These are phyloP conservation scores for Arizona elegans DNA, from an alignment of 2,113 vertebrate species.

Conservation along the genomic window DNA sequence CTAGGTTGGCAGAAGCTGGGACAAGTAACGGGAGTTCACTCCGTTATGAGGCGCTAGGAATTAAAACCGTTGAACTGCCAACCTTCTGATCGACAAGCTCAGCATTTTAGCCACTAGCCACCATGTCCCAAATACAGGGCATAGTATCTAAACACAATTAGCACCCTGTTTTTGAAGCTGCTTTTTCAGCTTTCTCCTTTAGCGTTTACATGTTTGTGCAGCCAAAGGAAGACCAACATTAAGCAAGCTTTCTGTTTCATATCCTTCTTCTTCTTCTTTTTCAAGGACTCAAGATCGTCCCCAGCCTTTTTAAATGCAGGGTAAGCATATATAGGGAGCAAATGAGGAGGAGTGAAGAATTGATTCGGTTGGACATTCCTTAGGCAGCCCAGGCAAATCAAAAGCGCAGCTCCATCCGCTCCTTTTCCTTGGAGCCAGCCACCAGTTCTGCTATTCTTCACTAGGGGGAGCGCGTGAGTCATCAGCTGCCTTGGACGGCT, in stretches of 20 bases:
- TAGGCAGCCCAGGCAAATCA: not conserved
- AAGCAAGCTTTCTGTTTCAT: not conserved
- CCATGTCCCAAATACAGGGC: fast-evolving
- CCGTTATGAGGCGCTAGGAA: too few species aligned
- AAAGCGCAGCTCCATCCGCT: fast-evolving
- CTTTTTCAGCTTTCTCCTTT: not conserved
- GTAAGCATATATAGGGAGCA: not conserved
- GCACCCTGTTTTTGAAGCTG: fast-evolving
- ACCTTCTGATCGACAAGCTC: too few species aligned
- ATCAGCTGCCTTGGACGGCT: not conserved
- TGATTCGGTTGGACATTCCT: fast-evolving
- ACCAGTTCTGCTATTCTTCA: not conserved
- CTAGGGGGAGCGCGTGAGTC: conserved; percentile 58
- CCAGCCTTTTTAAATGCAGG: not conserved
- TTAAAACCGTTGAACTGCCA: too few species aligned
- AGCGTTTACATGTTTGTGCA: fast-evolving
- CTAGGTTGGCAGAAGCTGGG: too few species aligned
- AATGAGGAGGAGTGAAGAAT: not conserved
- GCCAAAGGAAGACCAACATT: fast-evolving
- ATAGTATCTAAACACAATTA: not conserved
- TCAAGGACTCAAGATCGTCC: too few species aligned
- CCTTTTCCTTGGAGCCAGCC: not conserved
- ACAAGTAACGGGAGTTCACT: too few species aligned
- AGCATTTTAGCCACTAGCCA: too few species aligned
- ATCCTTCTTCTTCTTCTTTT: fast-evolving